Evolutionary conservation across 23 tunicate genomes (phyloP).

Genomic region (Styela clava): DNA sequence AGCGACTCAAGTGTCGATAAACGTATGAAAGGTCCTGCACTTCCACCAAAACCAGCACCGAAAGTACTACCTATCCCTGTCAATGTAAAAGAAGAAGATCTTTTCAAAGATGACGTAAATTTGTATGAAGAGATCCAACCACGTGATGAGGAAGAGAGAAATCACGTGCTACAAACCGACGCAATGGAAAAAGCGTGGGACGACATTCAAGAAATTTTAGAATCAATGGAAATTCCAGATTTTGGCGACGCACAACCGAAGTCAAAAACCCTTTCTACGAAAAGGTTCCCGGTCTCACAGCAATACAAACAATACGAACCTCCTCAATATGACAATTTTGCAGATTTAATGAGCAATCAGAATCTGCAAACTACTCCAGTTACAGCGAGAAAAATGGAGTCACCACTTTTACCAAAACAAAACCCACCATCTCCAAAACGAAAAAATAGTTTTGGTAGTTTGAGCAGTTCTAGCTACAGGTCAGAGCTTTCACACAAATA

Average conservation of each 20-base stretch:
- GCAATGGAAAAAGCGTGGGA: slow-evolving; percentile 19
- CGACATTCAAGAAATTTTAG: slow-evolving; percentile 13
- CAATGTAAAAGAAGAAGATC: not conserved
- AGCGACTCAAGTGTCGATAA: not conserved
- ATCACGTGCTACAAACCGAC: not conserved
- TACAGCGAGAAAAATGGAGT: not conserved
- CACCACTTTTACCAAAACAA: not conserved
- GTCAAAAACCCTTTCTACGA: not conserved
- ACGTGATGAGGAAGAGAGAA: not conserved
- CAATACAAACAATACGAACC: not conserved
- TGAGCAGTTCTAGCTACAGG: not conserved
- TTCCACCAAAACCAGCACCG: not conserved
- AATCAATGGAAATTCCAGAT: slow-evolving; percentile 9
- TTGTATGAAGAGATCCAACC: slow-evolving; percentile 14
- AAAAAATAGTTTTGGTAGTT: not conserved
- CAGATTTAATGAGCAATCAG: not conserved
- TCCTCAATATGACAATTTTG: slow-evolving; percentile 9
- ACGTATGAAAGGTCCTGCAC: not conserved
- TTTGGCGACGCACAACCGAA: not conserved
- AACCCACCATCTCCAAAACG: not conserved
- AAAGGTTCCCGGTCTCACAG: not conserved
- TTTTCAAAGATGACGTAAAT: slow-evolving; percentile 10
- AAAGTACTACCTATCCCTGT: not conserved
- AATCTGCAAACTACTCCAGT: not conserved
- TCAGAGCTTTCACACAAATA: not conserved